phyloP scores from a whole-genome alignment of 2,888 invertebrate species.

The Mythimna loreyi region DNA sequence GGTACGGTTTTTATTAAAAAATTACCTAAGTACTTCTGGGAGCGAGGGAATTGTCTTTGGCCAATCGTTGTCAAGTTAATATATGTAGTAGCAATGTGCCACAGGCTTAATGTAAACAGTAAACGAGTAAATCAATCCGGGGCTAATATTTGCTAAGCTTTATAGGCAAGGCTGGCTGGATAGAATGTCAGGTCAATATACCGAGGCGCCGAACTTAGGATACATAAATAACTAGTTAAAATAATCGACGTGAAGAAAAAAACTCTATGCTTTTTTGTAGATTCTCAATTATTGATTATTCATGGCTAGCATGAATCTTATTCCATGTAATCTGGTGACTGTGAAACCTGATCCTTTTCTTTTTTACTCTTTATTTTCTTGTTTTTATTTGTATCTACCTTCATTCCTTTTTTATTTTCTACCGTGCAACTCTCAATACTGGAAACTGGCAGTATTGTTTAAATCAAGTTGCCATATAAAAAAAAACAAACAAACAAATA shows the following conservation, averaged over 20 bases:
- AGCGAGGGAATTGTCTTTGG: conserved; percentile 2
- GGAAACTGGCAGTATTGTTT: no score
- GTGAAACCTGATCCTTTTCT: no score
- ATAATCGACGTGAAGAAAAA: conserved; percentile 13
- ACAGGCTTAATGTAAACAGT: conserved; percentile 54
- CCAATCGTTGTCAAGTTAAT: background rate
- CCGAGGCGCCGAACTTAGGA: conserved; percentile 31
- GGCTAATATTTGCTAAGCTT: conserved; percentile 66
- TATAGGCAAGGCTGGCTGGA: conserved; percentile 40
- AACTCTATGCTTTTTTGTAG: background rate
- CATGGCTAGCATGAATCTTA: background rate
- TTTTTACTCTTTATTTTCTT: no score
- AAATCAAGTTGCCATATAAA: no score
- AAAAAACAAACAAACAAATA: no score
- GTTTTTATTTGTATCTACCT: no score
- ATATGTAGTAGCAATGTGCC: background rate
- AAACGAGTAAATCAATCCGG: conserved; percentile 60
- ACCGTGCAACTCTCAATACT: no score
- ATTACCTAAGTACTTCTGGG: background rate
- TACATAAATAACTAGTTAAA: conserved; percentile 7
- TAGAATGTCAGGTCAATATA: conserved; percentile 46
- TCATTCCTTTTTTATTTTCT: no score
- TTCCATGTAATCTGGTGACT: no score
- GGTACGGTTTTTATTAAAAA: background rate
- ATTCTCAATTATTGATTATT: conserved; percentile 24